Evolutionary conservation across 2,113 vertebrate genomes (phyloP).

Genomic region (Bucco capensis): DNA sequence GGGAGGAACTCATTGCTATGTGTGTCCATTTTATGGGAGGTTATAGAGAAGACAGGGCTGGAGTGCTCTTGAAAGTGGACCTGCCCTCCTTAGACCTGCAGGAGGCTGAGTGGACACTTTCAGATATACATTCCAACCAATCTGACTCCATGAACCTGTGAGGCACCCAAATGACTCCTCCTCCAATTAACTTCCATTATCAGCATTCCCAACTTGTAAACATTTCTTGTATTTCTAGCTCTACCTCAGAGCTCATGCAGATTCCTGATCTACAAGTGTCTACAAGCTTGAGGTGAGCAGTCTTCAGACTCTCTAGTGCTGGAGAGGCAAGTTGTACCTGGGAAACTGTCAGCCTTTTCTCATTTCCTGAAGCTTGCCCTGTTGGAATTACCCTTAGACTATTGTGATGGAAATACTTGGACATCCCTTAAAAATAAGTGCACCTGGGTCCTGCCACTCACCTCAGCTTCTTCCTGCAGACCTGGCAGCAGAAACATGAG

Average conservation of each 20-base stretch:
- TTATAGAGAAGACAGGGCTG: not conserved
- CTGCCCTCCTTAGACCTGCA: not conserved
- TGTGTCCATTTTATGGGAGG: not conserved
- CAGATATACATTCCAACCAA: not conserved
- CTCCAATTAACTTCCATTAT: not conserved
- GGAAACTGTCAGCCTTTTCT: not conserved
- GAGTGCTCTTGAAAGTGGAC: not conserved
- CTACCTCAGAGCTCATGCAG: not conserved
- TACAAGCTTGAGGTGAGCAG: not conserved
- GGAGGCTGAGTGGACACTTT: not conserved
- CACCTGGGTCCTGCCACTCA: slow-evolving; percentile 50
- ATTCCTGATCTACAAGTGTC: not conserved
- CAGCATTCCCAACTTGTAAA: not conserved
- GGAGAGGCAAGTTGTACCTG: not conserved
- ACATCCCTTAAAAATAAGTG: not conserved
- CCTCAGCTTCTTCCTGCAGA: slow-evolving; percentile 83
- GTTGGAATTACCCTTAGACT: not conserved
- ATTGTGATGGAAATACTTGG: not conserved
- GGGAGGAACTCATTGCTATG: not conserved
- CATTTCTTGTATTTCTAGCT: not conserved
- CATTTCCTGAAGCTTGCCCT: not conserved
- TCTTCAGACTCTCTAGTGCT: not conserved
- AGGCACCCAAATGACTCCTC: not conserved
- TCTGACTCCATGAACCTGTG: not conserved
- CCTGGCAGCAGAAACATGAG: slow-evolving; percentile 82